Percentiles rank a stretch among this genome's conserved stretches.
Evolutionary conservation across 2,797 vertebrate genomes (phyloP).

Genomic region (Myotis daubentonii): DNA sequence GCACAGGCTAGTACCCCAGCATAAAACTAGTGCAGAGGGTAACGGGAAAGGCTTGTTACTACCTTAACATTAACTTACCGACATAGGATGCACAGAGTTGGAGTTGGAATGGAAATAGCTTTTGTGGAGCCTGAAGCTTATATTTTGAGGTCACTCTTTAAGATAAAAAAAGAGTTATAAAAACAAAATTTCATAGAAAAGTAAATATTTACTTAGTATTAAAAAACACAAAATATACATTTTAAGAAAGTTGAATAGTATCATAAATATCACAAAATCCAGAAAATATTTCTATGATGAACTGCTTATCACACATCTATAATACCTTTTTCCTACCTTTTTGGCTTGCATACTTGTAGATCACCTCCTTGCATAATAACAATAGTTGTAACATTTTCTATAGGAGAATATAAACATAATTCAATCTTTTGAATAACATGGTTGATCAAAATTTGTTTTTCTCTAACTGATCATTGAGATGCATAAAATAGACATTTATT

Average conservation of each 20-base stretch:
- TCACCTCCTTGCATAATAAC: not conserved
- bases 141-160: not conserved
- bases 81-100: not conserved
- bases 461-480: not conserved
- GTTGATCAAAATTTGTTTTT: not conserved
- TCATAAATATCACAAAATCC: not conserved
- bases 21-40: not conserved
- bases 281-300: not conserved
- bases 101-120: not conserved
- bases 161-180: not conserved
- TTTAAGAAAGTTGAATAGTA: not conserved
- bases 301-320: not conserved
- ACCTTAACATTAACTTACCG: not conserved
- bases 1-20: not conserved
- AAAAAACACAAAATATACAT: not conserved
- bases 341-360: not conserved
- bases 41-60: not conserved
- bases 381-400: slow-evolving; percentile 8
- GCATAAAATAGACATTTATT: not conserved
- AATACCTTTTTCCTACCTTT: not conserved
- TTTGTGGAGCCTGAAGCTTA: not conserved
- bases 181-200: not conserved
- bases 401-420: not conserved
- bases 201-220: not conserved
- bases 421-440: not conserved